These are phyloP conservation scores for Tipula unca DNA, from an alignment of 2,888 invertebrate genomes.

Conservation along the genomic window DNA sequence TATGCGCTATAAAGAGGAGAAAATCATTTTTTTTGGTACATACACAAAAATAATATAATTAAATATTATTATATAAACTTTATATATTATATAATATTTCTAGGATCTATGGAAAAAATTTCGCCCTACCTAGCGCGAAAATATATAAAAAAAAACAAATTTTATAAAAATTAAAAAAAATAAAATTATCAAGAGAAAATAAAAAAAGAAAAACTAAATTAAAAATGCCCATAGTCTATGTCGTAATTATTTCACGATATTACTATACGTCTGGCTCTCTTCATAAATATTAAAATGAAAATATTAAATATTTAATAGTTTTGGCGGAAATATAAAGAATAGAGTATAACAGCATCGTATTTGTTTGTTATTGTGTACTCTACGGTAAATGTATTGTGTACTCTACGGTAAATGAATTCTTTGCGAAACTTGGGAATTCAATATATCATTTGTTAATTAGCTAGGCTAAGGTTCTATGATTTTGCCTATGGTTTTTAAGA, in stretches of 20 bases:
- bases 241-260: constrained; percentile 18
- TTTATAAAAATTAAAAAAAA: background rate
- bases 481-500: no score
- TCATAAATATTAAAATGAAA: constrained; percentile 15
- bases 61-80: background rate
- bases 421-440: background rate
- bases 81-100: background rate
- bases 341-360: background rate
- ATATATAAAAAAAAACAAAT: background rate
- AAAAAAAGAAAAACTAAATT: background rate
- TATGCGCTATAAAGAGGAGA: background rate
- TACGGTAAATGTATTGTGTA: background rate
- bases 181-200: background rate
- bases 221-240: constrained; percentile 10
- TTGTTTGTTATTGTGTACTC: no score
- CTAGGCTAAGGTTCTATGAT: background rate
- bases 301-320: constrained; percentile 16
- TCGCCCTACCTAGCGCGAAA: background rate
- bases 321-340: background rate
- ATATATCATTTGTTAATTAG: background rate
- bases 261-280: constrained; percentile 16
- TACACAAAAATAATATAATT: background rate
- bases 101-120: background rate
- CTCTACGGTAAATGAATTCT: background rate
- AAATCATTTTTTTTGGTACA: background rate